Conservation (phyloP, 35 echinoderm and acorn worm genomes). For the Heliocidaris tuberculata region DNA sequence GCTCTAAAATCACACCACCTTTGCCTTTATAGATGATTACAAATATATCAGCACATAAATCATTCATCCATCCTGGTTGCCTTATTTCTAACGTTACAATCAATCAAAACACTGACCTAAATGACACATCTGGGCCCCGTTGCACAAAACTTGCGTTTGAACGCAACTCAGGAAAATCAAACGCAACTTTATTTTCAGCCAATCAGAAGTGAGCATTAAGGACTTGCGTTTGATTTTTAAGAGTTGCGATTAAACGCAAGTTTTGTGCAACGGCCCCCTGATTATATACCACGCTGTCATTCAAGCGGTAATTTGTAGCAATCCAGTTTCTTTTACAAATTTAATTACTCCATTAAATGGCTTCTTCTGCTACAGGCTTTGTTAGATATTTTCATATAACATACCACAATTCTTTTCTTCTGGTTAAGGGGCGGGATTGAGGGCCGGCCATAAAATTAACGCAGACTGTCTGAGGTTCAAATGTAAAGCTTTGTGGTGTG, state of each 20-base stretch:
- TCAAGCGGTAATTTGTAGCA: not conserved
- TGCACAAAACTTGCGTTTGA: too few species aligned
- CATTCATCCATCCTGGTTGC: not conserved
- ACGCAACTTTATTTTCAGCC: too few species aligned
- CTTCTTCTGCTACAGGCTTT: not conserved
- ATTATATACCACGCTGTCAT: not conserved
- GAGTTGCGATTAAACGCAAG: too few species aligned
- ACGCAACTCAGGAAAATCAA: too few species aligned
- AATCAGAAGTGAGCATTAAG: too few species aligned
- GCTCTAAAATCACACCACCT: too few species aligned
- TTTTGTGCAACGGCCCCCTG: too few species aligned
- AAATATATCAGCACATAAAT: too few species aligned
- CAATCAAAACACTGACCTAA: not conserved
- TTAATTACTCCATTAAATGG: not conserved
- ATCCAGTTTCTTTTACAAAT: not conserved
- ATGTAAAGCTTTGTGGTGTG: not conserved
- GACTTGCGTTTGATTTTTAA: too few species aligned
- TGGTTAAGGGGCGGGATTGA: not conserved
- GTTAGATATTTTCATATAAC: not conserved
- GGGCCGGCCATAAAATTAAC: not conserved
- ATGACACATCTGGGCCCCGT: not conserved
- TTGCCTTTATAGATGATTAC: too few species aligned
- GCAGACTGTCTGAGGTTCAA: not conserved
- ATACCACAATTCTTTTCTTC: not conserved
- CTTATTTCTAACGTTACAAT: not conserved